These are phyloP conservation scores for Caligus rogercresseyi DNA, from an alignment of 1,140 invertebrate genomes.

Conservation along the genomic window DNA sequence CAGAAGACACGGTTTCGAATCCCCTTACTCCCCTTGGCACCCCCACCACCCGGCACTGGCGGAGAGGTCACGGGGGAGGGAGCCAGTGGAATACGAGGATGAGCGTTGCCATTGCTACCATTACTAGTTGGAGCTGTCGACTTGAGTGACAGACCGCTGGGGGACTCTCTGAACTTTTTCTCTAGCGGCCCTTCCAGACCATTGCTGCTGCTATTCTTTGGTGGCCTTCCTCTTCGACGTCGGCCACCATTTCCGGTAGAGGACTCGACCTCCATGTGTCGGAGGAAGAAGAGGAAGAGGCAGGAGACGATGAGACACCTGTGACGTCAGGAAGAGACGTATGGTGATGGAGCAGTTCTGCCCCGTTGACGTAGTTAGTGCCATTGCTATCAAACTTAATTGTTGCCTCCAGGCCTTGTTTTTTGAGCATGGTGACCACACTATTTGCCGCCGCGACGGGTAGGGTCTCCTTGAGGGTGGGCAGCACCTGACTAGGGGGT, in stretches of 20 bases:
- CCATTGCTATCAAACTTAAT: background rate
- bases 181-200: background rate
- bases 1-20: conserved; percentile 24
- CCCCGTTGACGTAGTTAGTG: too few species aligned
- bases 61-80: background rate
- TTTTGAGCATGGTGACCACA: background rate
- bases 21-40: conserved; percentile 12
- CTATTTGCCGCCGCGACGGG: background rate
- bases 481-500: background rate
- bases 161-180: background rate
- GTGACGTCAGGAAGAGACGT: background rate
- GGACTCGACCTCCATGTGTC: background rate
- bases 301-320: background rate
- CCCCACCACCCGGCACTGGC: background rate
- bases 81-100: background rate
- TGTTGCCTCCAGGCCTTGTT: background rate
- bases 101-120: too few species aligned
- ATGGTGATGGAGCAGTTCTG: background rate
- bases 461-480: background rate
- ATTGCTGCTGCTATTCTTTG: background rate
- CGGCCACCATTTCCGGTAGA: background rate
- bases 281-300: background rate
- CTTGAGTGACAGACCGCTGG: background rate
- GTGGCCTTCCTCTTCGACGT: background rate
- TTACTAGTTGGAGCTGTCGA: too few species aligned